Percentiles rank a stretch among this genome's conserved stretches.
phyloP scores from a whole-genome alignment of 2,113 vertebrate species.

The Peromyscus californicus region DNA sequence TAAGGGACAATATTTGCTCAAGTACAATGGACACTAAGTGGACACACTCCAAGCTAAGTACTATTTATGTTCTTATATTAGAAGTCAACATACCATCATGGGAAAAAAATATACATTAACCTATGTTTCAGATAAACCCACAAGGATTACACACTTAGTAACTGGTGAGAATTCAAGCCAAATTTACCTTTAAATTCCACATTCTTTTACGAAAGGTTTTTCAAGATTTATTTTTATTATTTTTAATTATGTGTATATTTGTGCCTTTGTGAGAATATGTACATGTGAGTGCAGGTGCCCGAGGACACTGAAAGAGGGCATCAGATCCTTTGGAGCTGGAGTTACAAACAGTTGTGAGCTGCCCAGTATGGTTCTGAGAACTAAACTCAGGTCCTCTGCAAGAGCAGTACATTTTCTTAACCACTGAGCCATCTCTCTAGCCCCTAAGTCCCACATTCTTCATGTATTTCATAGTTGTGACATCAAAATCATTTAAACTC shows the following conservation, averaged over 20 bases:
- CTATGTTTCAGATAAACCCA: too few relatives aligned
- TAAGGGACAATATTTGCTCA: neutral
- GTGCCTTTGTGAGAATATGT: neutral
- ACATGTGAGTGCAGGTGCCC: neutral
- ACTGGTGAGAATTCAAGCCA: neutral
- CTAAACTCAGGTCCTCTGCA: neutral
- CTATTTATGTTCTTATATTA: neutral
- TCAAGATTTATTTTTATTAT: neutral
- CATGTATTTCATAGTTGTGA: neutral
- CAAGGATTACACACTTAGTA: neutral
- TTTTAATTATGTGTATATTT: neutral
- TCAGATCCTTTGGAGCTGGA: neutral
- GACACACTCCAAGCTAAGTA: neutral
- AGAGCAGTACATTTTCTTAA: neutral
- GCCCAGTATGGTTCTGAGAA: neutral
- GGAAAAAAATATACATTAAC: neutral
- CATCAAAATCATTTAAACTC: neutral
- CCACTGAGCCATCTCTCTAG: neutral
- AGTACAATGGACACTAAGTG: neutral
- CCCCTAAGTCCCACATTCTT: neutral
- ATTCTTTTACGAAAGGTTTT: neutral
- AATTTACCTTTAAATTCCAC: neutral
- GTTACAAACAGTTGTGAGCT: neutral
- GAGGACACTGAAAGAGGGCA: neutral
- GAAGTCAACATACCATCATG: neutral